Conservation (phyloP, 2,888 invertebrate species). For the Tenthredo scrophulariae region DNA sequence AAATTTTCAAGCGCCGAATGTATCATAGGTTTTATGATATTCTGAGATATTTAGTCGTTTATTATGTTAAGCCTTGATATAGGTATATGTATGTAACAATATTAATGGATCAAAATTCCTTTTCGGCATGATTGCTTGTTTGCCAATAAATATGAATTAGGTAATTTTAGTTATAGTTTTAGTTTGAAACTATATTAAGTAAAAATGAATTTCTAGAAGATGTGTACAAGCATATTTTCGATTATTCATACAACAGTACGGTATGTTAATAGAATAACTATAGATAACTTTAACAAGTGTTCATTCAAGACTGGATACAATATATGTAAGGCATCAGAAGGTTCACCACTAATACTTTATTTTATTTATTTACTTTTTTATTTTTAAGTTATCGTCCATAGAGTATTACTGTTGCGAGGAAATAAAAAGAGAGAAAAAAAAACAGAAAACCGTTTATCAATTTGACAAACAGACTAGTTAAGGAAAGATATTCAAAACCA, state of each 20-base stretch:
- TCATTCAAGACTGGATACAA: conserved; percentile 48
- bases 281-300: conserved; percentile 38
- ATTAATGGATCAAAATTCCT: background rate
- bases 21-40: conserved; percentile 3
- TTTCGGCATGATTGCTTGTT: background rate
- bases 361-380: background rate
- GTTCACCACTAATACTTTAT: conserved; percentile 44
- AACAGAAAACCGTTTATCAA: background rate
- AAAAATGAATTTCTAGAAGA: conserved; percentile 11
- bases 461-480: background rate
- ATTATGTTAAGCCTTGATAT: conserved; percentile 28
- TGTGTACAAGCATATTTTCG: conserved; percentile 2
- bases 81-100: background rate
- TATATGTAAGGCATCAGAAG: conserved; percentile 53
- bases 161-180: background rate
- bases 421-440: background rate
- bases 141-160: background rate
- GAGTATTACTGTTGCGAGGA: conserved; percentile 25
- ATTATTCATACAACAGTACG: conserved; percentile 7
- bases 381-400: conserved; percentile 25
- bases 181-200: background rate
- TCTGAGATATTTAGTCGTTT: background rate
- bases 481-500: background rate
- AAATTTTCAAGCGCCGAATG: conserved; percentile 1
- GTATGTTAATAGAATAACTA: background rate